Evolutionary conservation across 1,140 invertebrate species (phyloP), one percentile per base, ranked within the genome.

Genomic region (Cotesia typhae): DNA sequence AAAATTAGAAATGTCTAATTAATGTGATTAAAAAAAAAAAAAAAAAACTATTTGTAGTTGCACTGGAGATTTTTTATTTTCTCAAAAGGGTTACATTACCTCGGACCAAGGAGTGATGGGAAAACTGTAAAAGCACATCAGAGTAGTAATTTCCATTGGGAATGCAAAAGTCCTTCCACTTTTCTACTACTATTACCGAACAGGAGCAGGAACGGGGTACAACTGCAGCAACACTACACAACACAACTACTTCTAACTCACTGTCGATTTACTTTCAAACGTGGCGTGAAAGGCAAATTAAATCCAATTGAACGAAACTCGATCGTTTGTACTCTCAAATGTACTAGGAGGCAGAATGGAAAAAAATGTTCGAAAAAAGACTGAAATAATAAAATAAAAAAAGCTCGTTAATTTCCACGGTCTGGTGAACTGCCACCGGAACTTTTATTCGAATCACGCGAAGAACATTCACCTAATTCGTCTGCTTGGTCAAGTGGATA

Each of bases 281-380:
- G 68, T 69, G 61, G 47, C 70, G 67, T 51, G 55, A 72, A 72
- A 72, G 67, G 59, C 64, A 72, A 75, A 75, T 75, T 69, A 72
- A 75, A 75, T 75, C 53, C 74, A 75, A 75, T 75, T 68, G 74
- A 72, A 71, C 63, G 67, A 55, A 72, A 72, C 68, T 72, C 71
- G 68, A 75, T 75, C 51, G 61, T 47, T 73, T 63, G 67, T 69
- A 70, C 60, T 73, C 65, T 63, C 20, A 66, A 68, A 61, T 68
- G 71, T 41, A 67, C 53, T 61, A 61, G 55, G 53, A 59, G 52
- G 47, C n/a, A 37, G 28, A 17, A 47, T 47, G 41, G 41, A 47
- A 47, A 47, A 28, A 47, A 47, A 47, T 47, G 41, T 47, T 10
- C 6, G 10, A 47, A 47, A 47, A 47, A 9, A 47, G 10, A 47